Percentiles rank a stretch among this genome's conserved stretches.
Evolutionary conservation across 2,888 invertebrate species (phyloP).

Genomic region (Eilema griseolum): DNA sequence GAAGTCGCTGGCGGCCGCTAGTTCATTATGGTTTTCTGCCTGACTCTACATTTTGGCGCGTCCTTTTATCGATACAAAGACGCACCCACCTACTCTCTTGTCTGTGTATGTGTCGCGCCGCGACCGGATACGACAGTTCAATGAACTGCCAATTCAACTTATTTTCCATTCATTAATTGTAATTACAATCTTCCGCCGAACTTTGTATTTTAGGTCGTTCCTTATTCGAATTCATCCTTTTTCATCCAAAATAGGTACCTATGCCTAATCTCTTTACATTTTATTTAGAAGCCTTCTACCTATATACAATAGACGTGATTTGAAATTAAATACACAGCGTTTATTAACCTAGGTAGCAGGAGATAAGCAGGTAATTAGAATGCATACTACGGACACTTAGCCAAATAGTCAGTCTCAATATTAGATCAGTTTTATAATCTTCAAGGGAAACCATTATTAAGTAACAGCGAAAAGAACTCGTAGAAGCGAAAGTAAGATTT

Average conservation of each 20-base stretch:
- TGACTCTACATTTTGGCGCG: constrained; percentile 20
- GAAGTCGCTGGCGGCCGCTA: no score
- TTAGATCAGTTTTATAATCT: constrained; percentile 29
- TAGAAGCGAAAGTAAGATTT: constrained; percentile 30
- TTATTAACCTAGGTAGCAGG: constrained; percentile 16
- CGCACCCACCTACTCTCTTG: constrained; percentile 52
- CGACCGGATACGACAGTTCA: constrained; percentile 52
- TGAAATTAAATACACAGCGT: constrained; percentile 39
- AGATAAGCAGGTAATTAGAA: constrained; percentile 39
- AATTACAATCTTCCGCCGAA: constrained; percentile 35
- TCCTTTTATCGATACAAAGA: constrained; percentile 61
- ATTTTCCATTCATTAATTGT: constrained; percentile 42
- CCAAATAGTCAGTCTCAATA: constrained; percentile 26
- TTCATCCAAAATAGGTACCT: no score
- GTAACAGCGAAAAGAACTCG: neutral
- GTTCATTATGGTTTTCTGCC: no score
- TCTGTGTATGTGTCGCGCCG: constrained; percentile 33
- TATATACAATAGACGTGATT: constrained; percentile 45
- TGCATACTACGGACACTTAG: constrained; percentile 34
- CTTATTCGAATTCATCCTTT: no score
- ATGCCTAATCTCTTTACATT: no score
- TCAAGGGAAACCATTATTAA: constrained; percentile 15
- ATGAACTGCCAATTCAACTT: constrained; percentile 54
- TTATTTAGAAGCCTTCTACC: neutral
- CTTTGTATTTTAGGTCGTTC: neutral